Conservation (phyloP, 2,888 invertebrate species). For the Nysson spinosus region DNA sequence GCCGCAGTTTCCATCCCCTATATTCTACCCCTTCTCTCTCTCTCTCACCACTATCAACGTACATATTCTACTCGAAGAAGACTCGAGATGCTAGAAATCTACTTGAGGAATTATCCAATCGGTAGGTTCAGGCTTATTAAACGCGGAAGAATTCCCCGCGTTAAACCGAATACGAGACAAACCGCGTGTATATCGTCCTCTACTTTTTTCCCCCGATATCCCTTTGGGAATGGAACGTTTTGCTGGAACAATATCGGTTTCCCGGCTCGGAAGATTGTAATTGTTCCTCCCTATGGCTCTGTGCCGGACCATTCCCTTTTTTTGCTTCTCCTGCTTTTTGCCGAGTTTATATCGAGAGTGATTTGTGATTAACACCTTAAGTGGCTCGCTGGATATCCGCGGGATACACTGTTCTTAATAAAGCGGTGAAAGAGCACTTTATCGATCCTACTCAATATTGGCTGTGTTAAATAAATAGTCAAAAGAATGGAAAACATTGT, state of each 20-base stretch:
- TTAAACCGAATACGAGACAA: constrained; percentile 12
- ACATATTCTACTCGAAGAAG: background rate
- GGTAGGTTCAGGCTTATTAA: background rate
- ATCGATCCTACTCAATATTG: no score
- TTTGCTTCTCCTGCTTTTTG: no score
- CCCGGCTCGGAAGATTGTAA: constrained; percentile 16
- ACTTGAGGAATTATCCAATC: background rate
- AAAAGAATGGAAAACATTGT: no score
- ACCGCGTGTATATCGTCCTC: constrained; percentile 28
- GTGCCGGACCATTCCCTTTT: no score
- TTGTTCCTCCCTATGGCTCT: constrained; percentile 26
- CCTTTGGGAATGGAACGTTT: constrained; percentile 36
- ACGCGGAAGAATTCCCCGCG: background rate
- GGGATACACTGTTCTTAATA: no score
- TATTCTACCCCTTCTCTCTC: background rate
- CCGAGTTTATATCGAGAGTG: no score
- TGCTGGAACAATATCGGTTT: constrained; percentile 37
- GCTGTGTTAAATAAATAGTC: no score
- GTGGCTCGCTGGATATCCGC: no score
- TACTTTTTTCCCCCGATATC: constrained; percentile 6
- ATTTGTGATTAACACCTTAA: no score
- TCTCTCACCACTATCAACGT: background rate
- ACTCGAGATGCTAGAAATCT: no score
- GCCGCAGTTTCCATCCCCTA: background rate
- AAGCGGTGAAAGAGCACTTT: no score